Conservation (phyloP, 2,888 invertebrate genomes). For the Callimorpha dominula region DNA sequence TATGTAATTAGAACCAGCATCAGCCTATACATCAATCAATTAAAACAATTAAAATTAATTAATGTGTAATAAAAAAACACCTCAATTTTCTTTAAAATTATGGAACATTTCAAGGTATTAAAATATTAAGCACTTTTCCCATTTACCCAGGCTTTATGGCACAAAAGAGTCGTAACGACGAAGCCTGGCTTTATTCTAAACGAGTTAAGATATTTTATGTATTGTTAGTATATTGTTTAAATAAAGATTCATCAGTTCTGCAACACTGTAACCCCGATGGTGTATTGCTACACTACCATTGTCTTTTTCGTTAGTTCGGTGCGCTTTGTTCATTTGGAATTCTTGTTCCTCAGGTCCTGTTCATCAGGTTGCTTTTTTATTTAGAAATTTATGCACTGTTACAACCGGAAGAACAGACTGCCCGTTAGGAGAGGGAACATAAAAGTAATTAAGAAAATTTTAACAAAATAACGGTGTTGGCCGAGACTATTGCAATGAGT, state of each 20-base stretch:
- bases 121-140: conserved; percentile 53
- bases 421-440: no score
- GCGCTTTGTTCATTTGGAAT: not conserved
- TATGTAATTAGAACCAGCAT: not conserved
- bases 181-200: conserved; percentile 22
- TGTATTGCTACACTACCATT: not conserved
- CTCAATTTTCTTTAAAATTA: conserved; percentile 47
- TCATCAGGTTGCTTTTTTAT: no score
- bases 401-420: no score
- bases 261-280: conserved; percentile 25
- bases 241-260: conserved; percentile 29
- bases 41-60: conserved; percentile 54
- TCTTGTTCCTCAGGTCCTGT: not conserved
- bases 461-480: no score
- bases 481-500: no score
- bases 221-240: conserved; percentile 12
- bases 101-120: conserved; percentile 43
- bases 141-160: conserved; percentile 47
- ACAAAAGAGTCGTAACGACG: conserved; percentile 32
- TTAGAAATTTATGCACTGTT: no score
- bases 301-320: not conserved
- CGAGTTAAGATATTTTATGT: conserved; percentile 25
- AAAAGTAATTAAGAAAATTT: no score
- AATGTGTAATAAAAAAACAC: conserved; percentile 54
- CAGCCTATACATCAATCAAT: conserved; percentile 26